These are phyloP conservation scores for Liopterus haemorrhoidalis DNA, from an alignment of 2,888 invertebrate genomes.

Conservation along the genomic window DNA sequence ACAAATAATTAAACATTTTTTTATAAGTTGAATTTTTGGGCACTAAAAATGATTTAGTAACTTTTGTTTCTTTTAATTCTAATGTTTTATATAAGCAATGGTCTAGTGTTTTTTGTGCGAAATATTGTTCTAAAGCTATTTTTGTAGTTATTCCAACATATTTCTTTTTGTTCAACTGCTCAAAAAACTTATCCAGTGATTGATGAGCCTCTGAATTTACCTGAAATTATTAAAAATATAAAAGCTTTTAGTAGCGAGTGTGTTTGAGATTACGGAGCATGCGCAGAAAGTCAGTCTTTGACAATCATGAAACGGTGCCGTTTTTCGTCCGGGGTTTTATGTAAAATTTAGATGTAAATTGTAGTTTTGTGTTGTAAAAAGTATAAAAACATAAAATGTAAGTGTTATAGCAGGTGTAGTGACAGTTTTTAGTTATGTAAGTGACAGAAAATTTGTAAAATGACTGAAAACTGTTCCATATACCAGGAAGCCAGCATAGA, in stretches of 20 bases:
- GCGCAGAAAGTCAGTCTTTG: too few relatives aligned
- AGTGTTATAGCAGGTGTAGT: too few relatives aligned
- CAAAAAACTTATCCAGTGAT: conserved; percentile 31
- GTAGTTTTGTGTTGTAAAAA: too few relatives aligned
- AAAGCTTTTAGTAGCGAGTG: too few relatives aligned
- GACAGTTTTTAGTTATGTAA: too few relatives aligned
- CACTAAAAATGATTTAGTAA: conserved; percentile 27
- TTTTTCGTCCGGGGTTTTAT: too few relatives aligned
- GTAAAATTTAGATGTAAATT: conserved; percentile 9
- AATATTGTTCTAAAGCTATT: conserved; percentile 31
- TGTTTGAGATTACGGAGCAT: too few relatives aligned
- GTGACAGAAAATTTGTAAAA: too few relatives aligned
- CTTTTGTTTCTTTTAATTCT: conserved; percentile 22
- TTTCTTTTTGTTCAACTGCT: conserved; percentile 30
- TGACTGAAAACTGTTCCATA: too few relatives aligned
- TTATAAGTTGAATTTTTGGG: conserved; percentile 29
- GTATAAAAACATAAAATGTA: too few relatives aligned
- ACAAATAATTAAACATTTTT: conserved; percentile 33
- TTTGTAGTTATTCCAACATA: conserved; percentile 35
- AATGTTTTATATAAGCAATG: conserved; percentile 23
- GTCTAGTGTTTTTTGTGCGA: conserved; percentile 26
- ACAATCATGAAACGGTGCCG: too few relatives aligned
- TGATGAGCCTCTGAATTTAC: conserved; percentile 19
- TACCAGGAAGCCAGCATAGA: too few relatives aligned
- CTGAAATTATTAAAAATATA: conserved; percentile 7